Conservation (phyloP, 1,140 invertebrate genomes). For the Drosophila serrata region DNA sequence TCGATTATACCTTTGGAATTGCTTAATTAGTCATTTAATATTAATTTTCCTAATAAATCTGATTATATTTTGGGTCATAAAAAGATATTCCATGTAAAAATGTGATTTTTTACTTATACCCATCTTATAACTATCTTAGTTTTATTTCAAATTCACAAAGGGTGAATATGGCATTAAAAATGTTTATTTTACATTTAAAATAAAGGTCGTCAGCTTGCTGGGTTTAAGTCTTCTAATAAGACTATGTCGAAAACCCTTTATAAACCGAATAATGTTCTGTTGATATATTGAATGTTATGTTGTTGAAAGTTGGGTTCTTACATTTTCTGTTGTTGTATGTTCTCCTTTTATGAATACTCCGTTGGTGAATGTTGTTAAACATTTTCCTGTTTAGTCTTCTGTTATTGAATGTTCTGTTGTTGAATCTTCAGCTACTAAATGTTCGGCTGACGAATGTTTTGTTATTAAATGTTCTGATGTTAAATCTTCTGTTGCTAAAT, state of each 20-base stretch:
- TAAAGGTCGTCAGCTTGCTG: not conserved
- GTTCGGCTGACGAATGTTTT: not conserved
- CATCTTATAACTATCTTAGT: too few species aligned
- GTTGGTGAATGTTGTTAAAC: not conserved
- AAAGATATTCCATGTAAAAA: too few species aligned
- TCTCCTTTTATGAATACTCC: not conserved
- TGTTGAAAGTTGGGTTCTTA: not conserved
- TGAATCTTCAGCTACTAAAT: not conserved
- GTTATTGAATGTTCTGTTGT: not conserved
- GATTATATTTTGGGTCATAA: too few species aligned
- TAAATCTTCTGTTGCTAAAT: not conserved
- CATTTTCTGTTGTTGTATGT: not conserved
- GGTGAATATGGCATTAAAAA: too few species aligned
- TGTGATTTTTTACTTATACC: too few species aligned
- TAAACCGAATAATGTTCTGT: not conserved
- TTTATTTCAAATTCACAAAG: too few species aligned
- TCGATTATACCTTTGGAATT: not conserved
- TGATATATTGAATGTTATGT: not conserved
- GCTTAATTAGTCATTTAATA: not conserved
- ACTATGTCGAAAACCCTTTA: not conserved
- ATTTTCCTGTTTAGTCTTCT: not conserved
- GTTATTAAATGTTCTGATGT: not conserved
- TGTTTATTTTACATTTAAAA: too few species aligned
- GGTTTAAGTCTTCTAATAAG: not conserved
- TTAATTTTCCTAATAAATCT: too few species aligned